Evolutionary conservation across 2,797 vertebrate genomes (phyloP), one percentile per base, ranked within the genome.

Genomic region (Vespertilio murinus): DNA sequence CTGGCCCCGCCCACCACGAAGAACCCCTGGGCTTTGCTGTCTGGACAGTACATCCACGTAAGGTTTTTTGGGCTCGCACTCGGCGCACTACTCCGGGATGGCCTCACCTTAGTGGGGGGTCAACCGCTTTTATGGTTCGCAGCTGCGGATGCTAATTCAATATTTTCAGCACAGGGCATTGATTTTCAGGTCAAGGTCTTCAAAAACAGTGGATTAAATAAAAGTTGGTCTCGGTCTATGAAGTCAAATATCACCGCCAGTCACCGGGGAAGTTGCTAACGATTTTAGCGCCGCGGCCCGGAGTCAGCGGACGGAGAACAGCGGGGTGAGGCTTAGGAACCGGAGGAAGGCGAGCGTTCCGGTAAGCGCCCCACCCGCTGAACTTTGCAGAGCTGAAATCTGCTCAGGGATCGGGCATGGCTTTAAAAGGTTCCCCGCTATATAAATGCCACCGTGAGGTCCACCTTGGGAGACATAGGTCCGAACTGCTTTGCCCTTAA

Each of bases 91-190:
- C 30, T 77, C 70, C 88, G 6, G 85, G 81, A 8, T 35, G 70
- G 40, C 52, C 70, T 65, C 23, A 18, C 6, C 28, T 81, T 11
- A 0, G 7, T 8, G 4, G 59, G 59, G n/a, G 40, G 42, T 88
- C 78, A 73, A 67, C 22, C 11, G 1, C 30, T 92, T 65, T 65
- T 73, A 42, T 3, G 40, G 54, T 40, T 56, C 8, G 2, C 71
- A 94, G 77, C 78, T 94, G 88, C 93, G 88, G 95, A 69, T 4
- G 77, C 40, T 42, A 81, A 96, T 93, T 94, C 78, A 95, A 82
- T 93, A 64, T 23, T 65, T 64, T 42, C 71, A 93, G n/a, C 45
- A 80, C 69, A 75, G 65, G 85, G 92, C 73, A 95, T 0, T 17
- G 69, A 74, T 88, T 94, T 96, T 74, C 47, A 56, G 35, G 83